Conservation (phyloP, 2,888 invertebrate genomes). For the Euplagia quadripunctaria region DNA sequence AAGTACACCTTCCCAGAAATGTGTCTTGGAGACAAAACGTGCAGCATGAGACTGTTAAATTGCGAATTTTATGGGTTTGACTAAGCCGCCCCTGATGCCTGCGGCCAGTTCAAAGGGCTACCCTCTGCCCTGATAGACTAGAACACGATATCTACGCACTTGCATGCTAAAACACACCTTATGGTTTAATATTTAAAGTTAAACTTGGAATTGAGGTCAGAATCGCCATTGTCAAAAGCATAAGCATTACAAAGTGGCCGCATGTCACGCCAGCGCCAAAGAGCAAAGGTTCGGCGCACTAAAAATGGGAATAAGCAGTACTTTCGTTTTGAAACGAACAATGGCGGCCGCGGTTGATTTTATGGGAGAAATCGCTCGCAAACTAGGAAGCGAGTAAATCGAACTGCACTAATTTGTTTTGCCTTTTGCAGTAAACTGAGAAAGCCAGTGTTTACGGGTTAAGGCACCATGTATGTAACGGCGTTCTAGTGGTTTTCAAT, state of each 20-base stretch:
- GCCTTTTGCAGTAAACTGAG: constrained; percentile 76
- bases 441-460: constrained; percentile 66
- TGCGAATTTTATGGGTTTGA: constrained; percentile 68
- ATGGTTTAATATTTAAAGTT: constrained; percentile 25
- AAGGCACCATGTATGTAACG: constrained; percentile 62
- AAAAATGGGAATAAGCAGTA: constrained; percentile 80
- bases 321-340: constrained; percentile 62
- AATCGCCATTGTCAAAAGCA: constrained; percentile 57
- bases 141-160: constrained; percentile 53
- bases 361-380: constrained; percentile 70
- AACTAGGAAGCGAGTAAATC: constrained; percentile 73
- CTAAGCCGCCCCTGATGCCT: constrained; percentile 66
- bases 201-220: constrained; percentile 20
- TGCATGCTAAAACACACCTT: constrained; percentile 44
- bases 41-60: constrained; percentile 68
- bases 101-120: constrained; percentile 80
- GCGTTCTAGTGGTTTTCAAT: constrained; percentile 58
- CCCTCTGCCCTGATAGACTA: constrained; percentile 61
- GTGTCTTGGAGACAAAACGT: constrained; percentile 67
- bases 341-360: constrained; percentile 64
- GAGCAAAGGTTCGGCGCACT: constrained; percentile 75
- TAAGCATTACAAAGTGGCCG: constrained; percentile 62
- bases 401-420: constrained; percentile 79
- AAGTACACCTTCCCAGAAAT: constrained; percentile 63
- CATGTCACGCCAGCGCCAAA: constrained; percentile 70